Evolutionary conservation across 2,113 vertebrate species (phyloP).

Genomic region (Cettia cetti): DNA sequence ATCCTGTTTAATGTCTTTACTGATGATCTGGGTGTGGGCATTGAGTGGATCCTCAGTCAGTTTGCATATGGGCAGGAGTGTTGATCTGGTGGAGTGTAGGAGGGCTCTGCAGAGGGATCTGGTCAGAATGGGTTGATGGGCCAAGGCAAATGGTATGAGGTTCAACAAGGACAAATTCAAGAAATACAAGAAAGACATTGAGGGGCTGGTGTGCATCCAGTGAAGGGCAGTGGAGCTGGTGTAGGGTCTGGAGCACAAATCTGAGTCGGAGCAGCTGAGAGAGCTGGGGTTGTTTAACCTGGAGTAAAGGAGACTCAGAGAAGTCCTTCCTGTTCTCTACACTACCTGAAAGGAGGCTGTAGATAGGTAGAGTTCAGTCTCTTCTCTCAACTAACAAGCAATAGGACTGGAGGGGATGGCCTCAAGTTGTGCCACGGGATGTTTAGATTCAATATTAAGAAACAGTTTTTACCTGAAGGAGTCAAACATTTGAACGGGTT

Average conservation of each 20-base stretch:
- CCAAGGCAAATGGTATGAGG: rapidly evolving
- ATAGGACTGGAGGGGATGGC: background rate
- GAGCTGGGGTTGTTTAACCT: background rate
- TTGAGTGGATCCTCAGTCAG: background rate
- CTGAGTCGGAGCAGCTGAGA: background rate
- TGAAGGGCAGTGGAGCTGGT: background rate
- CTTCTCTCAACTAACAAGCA: background rate
- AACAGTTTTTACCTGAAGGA: background rate
- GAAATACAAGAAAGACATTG: background rate
- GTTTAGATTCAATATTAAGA: background rate
- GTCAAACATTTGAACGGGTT: background rate
- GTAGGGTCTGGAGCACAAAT: background rate
- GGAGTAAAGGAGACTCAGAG: background rate
- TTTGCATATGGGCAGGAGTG: background rate
- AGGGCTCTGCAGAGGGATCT: background rate
- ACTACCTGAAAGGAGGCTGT: background rate
- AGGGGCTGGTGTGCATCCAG: background rate
- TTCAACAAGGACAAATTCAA: background rate
- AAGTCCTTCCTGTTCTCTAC: rapidly evolving
- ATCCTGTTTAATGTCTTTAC: background rate
- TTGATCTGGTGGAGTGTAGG: background rate
- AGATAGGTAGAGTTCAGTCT: background rate
- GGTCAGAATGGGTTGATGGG: background rate
- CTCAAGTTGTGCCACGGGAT: background rate
- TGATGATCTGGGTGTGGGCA: rapidly evolving